Conservation (phyloP, 2,888 invertebrate genomes). For the Adineta ricciae region DNA sequence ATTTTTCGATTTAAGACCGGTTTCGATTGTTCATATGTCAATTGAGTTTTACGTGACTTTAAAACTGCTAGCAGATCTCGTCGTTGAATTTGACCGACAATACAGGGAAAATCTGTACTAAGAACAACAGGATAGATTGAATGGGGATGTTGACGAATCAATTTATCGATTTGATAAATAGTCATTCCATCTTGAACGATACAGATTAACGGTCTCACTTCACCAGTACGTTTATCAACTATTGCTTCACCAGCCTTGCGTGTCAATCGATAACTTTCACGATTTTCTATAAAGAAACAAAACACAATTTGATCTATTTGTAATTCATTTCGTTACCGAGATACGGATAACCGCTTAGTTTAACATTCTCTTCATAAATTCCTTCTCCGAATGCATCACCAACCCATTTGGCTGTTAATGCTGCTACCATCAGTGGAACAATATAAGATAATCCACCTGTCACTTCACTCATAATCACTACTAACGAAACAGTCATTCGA, state of each 20-base stretch:
- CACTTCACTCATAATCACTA: slow-evolving; percentile 98
- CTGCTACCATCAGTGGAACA: slow-evolving; percentile 94
- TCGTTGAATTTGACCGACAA: slow-evolving; percentile 87
- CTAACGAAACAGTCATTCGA: slow-evolving; percentile 84
- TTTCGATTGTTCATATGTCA: not conserved
- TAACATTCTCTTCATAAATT: slow-evolving; percentile 96
- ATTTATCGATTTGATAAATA: slow-evolving; percentile 47
- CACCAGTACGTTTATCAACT: not conserved
- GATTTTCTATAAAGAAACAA: not conserved
- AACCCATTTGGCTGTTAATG: slow-evolving; percentile 99
- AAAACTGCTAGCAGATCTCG: slow-evolving; percentile 77
- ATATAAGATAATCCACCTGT: slow-evolving; percentile 76
- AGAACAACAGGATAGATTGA: slow-evolving; percentile 98
- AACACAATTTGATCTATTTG: slow-evolving; percentile 58
- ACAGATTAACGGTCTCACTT: slow-evolving; percentile 42
- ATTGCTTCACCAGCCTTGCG: not conserved
- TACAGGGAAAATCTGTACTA: slow-evolving; percentile 85
- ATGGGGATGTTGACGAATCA: slow-evolving; percentile 87
- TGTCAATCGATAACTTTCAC: not conserved
- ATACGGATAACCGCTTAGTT: slow-evolving; percentile 95
- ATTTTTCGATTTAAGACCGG: not conserved
- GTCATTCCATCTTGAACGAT: slow-evolving; percentile 29
- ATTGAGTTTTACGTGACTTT: slow-evolving; percentile 50
- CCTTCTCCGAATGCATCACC: slow-evolving; percentile 88
- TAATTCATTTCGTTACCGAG: slow-evolving; percentile 91